Evolutionary conservation across 2,113 vertebrate species (phyloP).

Genomic region (Tilapia sparmanii): DNA sequence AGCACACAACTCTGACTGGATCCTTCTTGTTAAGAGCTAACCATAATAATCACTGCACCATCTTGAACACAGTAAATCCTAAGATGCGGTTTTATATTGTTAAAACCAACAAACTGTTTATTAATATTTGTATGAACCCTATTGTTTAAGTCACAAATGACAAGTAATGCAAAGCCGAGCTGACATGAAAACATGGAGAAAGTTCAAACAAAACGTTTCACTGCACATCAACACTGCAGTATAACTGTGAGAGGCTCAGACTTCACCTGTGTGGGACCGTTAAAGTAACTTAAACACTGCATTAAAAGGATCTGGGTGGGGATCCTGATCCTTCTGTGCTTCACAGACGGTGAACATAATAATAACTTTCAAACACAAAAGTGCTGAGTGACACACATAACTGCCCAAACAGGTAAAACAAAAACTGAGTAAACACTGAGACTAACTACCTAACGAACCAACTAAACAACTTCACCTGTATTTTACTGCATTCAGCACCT

Average conservation of each 20-base stretch:
- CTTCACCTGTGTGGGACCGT: accelerated
- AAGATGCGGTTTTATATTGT: accelerated
- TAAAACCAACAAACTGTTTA: accelerated
- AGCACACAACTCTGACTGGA: accelerated
- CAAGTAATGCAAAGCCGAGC: accelerated
- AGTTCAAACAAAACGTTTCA: accelerated
- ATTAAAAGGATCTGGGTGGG: accelerated
- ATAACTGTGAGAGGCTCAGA: accelerated
- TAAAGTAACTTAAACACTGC: neutral
- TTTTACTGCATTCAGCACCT: neutral
- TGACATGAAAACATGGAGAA: accelerated
- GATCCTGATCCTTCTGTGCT: neutral
- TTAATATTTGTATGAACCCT: accelerated
- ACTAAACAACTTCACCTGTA: accelerated
- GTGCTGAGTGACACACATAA: accelerated
- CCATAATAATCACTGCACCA: neutral
- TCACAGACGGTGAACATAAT: accelerated
- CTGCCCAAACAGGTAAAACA: accelerated
- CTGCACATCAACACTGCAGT: neutral
- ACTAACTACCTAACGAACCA: neutral
- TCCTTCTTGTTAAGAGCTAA: accelerated
- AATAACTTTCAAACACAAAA: neutral
- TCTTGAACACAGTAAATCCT: accelerated
- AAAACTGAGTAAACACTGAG: accelerated
- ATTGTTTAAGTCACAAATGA: accelerated